Percentiles rank a stretch among this genome's conserved stretches.
phyloP scores from a whole-genome alignment of 2,888 invertebrate genomes.

The Synanthedon tipuliformis region DNA sequence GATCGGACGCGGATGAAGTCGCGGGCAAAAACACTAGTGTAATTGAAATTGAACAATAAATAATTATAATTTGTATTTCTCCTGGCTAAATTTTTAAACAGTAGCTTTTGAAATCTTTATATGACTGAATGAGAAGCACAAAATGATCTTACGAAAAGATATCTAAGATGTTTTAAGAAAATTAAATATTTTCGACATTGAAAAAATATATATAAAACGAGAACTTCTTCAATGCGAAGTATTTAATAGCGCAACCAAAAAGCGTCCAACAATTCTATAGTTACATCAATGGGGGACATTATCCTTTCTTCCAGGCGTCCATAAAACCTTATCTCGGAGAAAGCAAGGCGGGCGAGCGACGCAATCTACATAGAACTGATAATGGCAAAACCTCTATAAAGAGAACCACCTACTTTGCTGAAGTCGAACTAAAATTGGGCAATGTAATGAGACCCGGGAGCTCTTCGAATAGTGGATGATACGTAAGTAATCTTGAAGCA shows the following conservation, averaged over 20 bases:
- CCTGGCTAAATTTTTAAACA: no score
- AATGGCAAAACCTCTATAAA: conserved; percentile 42
- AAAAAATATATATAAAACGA: conserved; percentile 12
- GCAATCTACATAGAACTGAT: conserved; percentile 69
- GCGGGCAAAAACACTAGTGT: no score
- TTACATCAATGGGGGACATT: conserved; percentile 62
- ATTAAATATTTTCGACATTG: conserved; percentile 8
- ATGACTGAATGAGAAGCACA: no score
- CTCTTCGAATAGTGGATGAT: conserved; percentile 35
- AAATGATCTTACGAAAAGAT: no score
- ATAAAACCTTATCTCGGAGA: conserved; percentile 64
- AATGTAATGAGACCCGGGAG: conserved; percentile 46
- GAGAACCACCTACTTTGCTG: conserved; percentile 31
- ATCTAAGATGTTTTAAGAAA: no score
- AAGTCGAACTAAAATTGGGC: conserved; percentile 14
- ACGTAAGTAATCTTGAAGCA: conserved; percentile 64
- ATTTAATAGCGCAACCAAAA: conserved; percentile 45
- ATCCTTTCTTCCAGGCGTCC: conserved; percentile 60
- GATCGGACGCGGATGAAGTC: no score
- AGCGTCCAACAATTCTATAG: conserved; percentile 41
- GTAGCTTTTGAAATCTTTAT: no score
- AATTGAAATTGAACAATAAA: no score
- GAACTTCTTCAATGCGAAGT: conserved; percentile 29
- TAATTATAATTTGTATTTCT: no score
- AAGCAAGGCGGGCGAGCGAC: conserved; percentile 52